Percentiles rank a stretch among this genome's conserved stretches.
phyloP scores from a whole-genome alignment of 2,888 invertebrate species.

The Ormyrus rosae region DNA sequence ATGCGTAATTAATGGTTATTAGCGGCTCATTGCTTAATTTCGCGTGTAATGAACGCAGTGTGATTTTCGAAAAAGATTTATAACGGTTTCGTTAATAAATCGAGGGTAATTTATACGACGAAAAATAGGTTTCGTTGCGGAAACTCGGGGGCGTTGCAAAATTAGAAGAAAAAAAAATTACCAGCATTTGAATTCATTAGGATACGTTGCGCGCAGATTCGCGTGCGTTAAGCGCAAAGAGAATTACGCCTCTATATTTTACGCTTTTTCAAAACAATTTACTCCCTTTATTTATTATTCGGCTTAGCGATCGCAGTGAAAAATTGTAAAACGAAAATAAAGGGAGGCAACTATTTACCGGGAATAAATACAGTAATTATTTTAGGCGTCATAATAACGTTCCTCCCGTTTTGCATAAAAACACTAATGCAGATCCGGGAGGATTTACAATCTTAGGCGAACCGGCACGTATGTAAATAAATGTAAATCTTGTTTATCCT shows the following conservation, averaged over 20 bases:
- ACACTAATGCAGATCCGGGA: conserved; percentile 10
- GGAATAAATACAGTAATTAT: conserved; percentile 19
- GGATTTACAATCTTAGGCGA: conserved; percentile 10
- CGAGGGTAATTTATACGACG: too few species aligned
- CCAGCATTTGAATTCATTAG: conserved; percentile 18
- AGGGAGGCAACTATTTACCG: neutral
- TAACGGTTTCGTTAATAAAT: too few species aligned
- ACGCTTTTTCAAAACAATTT: conserved; percentile 13
- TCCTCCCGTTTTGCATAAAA: conserved; percentile 18
- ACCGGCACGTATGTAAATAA: conserved; percentile 5
- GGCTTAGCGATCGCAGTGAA: neutral
- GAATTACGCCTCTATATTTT: conserved; percentile 3
- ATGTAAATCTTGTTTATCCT: conserved; percentile 41
- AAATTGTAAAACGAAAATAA: neutral
- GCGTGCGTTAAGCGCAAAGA: neutral
- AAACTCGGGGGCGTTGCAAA: neutral
- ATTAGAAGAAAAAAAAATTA: conserved; percentile 12
- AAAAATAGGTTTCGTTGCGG: too few species aligned
- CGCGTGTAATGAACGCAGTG: too few species aligned
- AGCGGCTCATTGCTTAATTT: too few species aligned
- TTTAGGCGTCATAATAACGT: conserved; percentile 36
- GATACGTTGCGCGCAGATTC: conserved; percentile 11
- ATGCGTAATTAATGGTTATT: too few species aligned
- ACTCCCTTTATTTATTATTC: conserved; percentile 16
- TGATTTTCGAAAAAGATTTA: too few species aligned